These are phyloP conservation scores for Orientallactaga sibirica DNA, from an alignment of 2,797 vertebrate genomes.

Conservation along the genomic window DNA sequence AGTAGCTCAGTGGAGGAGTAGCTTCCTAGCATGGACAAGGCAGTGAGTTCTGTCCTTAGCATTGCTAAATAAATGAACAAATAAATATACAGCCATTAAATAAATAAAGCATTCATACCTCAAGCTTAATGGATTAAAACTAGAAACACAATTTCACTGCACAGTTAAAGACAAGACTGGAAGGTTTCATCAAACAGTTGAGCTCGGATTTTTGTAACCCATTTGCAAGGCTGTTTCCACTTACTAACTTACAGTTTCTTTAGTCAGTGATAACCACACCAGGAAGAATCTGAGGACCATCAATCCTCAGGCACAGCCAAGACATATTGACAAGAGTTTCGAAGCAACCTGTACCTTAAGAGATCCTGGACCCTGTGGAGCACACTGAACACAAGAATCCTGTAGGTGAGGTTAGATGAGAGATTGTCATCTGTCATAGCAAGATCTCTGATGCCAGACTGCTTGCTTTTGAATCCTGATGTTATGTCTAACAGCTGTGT, in stretches of 20 bases:
- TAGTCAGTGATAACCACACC: neutral
- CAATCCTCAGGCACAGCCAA: neutral
- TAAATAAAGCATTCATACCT: neutral
- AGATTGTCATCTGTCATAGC: neutral
- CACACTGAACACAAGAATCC: neutral
- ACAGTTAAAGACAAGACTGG: neutral
- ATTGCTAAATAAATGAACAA: neutral
- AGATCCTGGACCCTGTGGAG: neutral
- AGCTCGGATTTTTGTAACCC: neutral
- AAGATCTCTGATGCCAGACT: neutral
- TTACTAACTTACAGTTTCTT: neutral
- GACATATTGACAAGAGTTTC: neutral
- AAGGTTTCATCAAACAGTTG: neutral
- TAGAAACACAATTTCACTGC: neutral
- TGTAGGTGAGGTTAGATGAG: accelerated
- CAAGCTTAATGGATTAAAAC: neutral
- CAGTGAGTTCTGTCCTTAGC: neutral
- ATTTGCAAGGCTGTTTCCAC: neutral
- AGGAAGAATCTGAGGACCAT: neutral
- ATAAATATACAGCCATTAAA: neutral
- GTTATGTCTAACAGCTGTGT: neutral
- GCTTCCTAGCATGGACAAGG: too few species aligned
- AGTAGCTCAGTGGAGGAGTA: neutral
- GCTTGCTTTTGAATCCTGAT: neutral
- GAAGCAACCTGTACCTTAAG: neutral